Conservation (phyloP, 2,888 invertebrate species). For the Rhingia rostrata region DNA sequence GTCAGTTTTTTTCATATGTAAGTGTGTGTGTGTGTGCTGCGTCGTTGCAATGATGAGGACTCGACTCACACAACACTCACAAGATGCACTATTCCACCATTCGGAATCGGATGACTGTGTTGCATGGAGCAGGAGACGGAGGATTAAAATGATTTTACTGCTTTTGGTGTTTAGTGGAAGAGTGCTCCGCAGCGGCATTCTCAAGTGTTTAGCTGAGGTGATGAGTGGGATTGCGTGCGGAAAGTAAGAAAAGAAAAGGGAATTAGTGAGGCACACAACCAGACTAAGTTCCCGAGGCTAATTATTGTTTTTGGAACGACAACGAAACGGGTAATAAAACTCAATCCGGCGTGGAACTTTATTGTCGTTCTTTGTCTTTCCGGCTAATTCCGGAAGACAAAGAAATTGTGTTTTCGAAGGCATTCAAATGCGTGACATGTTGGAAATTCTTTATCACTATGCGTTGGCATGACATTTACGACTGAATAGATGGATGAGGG, state of each 20-base stretch:
- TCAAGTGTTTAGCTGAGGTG: constrained; percentile 54
- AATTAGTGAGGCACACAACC: constrained; percentile 33
- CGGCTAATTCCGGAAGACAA: not conserved
- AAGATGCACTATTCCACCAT: constrained; percentile 23
- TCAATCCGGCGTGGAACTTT: constrained; percentile 24
- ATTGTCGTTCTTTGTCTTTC: constrained; percentile 8
- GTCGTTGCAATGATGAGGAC: constrained; percentile 7
- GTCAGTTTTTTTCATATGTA: constrained; percentile 47
- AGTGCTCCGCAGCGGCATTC: constrained; percentile 17
- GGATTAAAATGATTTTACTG: constrained; percentile 57
- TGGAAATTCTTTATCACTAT: too few relatives aligned
- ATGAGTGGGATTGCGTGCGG: constrained; percentile 65
- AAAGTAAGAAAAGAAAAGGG: constrained; percentile 50
- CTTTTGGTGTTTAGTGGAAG: constrained; percentile 34
- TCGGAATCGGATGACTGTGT: constrained; percentile 45
- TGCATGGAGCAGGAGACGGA: constrained; percentile 51
- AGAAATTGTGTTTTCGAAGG: not conserved
- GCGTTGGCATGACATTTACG: too few relatives aligned
- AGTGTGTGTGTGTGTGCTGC: constrained; percentile 7
- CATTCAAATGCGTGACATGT: constrained; percentile 3
- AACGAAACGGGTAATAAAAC: constrained; percentile 9
- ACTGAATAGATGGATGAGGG: too few relatives aligned
- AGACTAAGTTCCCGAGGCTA: constrained; percentile 33
- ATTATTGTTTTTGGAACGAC: constrained; percentile 18
- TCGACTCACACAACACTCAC: constrained; percentile 21